These are phyloP conservation scores for Gorsachius magnificus DNA, from an alignment of 2,797 vertebrate genomes.

Conservation along the genomic window DNA sequence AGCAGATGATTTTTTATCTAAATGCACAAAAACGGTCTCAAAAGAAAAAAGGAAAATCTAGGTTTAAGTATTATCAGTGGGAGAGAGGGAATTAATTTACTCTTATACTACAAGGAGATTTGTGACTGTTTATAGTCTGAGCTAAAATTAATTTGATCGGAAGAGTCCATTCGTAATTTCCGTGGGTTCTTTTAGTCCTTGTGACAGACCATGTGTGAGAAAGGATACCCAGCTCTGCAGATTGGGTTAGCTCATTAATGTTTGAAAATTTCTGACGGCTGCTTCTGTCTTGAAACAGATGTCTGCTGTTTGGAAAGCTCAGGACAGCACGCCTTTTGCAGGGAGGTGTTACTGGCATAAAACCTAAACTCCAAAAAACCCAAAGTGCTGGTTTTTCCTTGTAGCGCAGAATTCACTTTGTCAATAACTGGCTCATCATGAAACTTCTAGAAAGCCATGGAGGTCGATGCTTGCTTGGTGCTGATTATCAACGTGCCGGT, in stretches of 20 bases:
- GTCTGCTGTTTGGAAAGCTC: neutral
- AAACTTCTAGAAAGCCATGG: neutral
- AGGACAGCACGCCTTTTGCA: neutral
- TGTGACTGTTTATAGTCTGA: neutral
- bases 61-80: neutral
- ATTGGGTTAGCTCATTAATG: accelerated
- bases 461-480: neutral
- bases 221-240: neutral
- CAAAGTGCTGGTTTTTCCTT: neutral
- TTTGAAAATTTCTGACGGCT: neutral
- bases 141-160: neutral
- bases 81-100: neutral
- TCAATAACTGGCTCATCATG: neutral
- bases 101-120: neutral
- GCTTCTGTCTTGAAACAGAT: neutral
- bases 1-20: neutral
- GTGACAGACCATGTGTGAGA: accelerated
- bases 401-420: neutral
- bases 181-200: neutral
- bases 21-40: neutral
- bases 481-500: neutral
- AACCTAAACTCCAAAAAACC: neutral
- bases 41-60: neutral
- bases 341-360: neutral
- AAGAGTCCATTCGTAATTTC: neutral